A percentile compares a stretch with the other conserved stretches of the same genome.
Evolutionary conservation across 2,797 vertebrate species (phyloP).

Genomic region (Cheirogaleus major): DNA sequence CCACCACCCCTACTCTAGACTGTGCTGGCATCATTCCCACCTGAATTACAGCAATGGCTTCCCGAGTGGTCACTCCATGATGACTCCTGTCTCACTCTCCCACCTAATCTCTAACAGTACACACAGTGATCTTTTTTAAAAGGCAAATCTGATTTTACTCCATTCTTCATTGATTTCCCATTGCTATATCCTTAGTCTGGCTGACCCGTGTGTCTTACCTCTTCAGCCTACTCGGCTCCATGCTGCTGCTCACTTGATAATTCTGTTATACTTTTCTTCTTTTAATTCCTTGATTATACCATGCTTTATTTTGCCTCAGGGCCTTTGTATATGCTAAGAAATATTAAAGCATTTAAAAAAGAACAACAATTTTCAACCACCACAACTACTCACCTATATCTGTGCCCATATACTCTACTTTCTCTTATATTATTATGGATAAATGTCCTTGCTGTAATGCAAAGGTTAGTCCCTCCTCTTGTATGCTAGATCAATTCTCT

Average conservation of each 20-base stretch:
- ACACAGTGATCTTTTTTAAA: neutral
- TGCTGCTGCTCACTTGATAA: neutral
- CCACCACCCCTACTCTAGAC: neutral
- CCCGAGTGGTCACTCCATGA: neutral
- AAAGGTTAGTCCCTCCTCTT: neutral
- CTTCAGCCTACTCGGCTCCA: neutral
- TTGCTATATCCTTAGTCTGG: neutral
- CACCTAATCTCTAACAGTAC: neutral
- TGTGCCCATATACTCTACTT: neutral
- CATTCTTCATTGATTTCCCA: neutral
- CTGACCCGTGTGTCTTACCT: neutral
- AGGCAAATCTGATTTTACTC: neutral
- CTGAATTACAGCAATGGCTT: neutral
- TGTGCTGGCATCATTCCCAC: neutral
- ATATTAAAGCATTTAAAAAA: neutral
- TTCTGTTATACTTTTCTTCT: neutral
- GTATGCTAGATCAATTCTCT: neutral
- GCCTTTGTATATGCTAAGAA: neutral
- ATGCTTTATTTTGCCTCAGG: neutral
- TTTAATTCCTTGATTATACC: neutral
- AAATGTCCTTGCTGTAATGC: neutral
- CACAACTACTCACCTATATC: neutral
- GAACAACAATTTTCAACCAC: neutral
- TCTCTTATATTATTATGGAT: neutral
- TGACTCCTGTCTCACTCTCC: neutral